These are phyloP conservation scores for Muschampia plurimacula DNA, from an alignment of 2,888 invertebrate species.

Conservation along the genomic window DNA sequence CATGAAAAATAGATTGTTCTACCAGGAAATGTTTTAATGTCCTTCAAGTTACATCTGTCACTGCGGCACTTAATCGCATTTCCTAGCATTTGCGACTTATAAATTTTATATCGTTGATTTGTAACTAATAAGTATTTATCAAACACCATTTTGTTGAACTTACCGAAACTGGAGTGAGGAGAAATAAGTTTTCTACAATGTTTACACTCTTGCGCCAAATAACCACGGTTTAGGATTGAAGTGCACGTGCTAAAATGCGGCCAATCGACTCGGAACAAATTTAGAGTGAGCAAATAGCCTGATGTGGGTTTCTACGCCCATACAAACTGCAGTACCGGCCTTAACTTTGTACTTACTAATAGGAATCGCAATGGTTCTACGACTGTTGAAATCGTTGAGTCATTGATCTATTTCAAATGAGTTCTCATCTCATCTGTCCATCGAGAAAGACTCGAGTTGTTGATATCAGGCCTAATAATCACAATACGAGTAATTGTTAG, in stretches of 20 bases:
- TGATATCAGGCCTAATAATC: slow-evolving; percentile 22
- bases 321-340: slow-evolving; percentile 38
- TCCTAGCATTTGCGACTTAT: slow-evolving; percentile 11
- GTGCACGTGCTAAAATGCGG: slow-evolving; percentile 80
- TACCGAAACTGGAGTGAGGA: neutral
- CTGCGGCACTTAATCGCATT: slow-evolving; percentile 5
- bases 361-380: slow-evolving; percentile 57
- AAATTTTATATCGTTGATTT: neutral
- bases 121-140: slow-evolving; percentile 8
- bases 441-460: slow-evolving; percentile 51
- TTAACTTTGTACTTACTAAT: slow-evolving; percentile 53
- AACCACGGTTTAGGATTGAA: slow-evolving; percentile 68
- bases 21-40: slow-evolving; percentile 19
- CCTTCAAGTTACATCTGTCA: neutral
- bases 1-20: neutral
- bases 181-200: slow-evolving; percentile 47
- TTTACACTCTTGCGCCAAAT: slow-evolving; percentile 68
- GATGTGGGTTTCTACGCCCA: slow-evolving; percentile 16
- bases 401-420: slow-evolving; percentile 64
- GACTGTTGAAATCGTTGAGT: slow-evolving; percentile 57
- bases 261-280: slow-evolving; percentile 72
- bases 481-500: neutral
- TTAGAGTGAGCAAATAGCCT: slow-evolving; percentile 66
- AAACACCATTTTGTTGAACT: slow-evolving; percentile 3
- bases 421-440: slow-evolving; percentile 65